A percentile compares a stretch with the other conserved stretches of the same genome.
These are phyloP conservation scores for Polydrusus cervinus DNA, from an alignment of 2,888 invertebrate genomes.

Conservation along the genomic window DNA sequence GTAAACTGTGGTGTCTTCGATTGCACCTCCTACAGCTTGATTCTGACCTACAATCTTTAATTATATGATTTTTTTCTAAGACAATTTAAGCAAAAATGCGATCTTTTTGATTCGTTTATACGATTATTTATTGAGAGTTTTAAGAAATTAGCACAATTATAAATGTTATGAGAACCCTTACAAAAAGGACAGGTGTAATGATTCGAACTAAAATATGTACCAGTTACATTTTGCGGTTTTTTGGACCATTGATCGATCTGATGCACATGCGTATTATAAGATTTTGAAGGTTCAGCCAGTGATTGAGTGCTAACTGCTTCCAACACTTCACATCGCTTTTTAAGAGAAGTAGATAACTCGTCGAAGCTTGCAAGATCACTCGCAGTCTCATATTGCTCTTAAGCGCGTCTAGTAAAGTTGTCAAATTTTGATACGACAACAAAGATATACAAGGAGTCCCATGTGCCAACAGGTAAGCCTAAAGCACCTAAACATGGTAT, in stretches of 20 bases:
- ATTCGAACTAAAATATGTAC: conserved; percentile 3
- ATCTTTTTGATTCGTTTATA: conserved; percentile 28
- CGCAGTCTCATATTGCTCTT: conserved; percentile 37
- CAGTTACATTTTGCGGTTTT: background rate
- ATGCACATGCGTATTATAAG: too few species aligned
- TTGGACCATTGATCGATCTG: too few species aligned
- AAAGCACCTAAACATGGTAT: conserved; percentile 48
- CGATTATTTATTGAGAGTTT: conserved; percentile 2
- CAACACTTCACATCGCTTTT: conserved; percentile 43
- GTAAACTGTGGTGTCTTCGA: conserved; percentile 19
- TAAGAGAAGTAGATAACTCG: conserved; percentile 43
- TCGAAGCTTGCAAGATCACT: conserved; percentile 29
- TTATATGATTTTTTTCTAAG: conserved; percentile 13
- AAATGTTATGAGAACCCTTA: conserved; percentile 36
- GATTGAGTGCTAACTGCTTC: conserved; percentile 24
- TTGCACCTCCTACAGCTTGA: conserved; percentile 12
- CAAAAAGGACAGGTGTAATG: conserved; percentile 6
- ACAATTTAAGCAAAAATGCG: conserved; percentile 43
- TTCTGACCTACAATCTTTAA: background rate
- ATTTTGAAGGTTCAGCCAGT: background rate
- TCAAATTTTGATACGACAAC: conserved; percentile 52
- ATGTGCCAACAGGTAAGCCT: conserved; percentile 40
- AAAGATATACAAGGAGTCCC: conserved; percentile 51
- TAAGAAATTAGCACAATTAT: conserved; percentile 38
- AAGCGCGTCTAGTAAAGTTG: conserved; percentile 42